These are phyloP conservation scores for Salvelinus alpinus DNA, from an alignment of 2,113 vertebrate genomes.

Conservation along the genomic window DNA sequence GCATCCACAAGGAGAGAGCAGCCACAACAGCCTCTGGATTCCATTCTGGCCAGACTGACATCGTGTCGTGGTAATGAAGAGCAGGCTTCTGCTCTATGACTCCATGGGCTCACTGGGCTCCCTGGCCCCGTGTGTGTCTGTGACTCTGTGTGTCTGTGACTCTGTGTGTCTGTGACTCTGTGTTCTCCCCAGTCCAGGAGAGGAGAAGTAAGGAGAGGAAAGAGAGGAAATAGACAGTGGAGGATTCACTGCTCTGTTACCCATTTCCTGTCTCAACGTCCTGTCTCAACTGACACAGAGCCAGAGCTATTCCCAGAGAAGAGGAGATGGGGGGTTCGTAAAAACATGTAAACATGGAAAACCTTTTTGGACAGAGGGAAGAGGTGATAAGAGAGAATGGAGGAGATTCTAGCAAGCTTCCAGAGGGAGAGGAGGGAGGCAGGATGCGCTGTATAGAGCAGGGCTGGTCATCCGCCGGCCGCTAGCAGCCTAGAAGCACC, in stretches of 20 bases:
- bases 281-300: no score
- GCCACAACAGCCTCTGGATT: conserved; percentile 32
- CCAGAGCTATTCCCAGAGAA: no score
- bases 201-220: background rate
- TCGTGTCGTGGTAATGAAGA: conserved; percentile 25
- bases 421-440: background rate
- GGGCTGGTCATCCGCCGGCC: background rate
- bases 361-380: background rate
- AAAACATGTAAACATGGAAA: no score
- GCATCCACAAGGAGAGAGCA: background rate
- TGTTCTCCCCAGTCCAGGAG: background rate
- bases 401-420: no score
- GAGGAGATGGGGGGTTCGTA: no score
- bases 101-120: no score
- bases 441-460: background rate
- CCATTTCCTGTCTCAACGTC: no score
- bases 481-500: background rate
- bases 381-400: background rate
- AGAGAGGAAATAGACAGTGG: no score
- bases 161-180: no score
- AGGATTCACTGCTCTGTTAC: no score
- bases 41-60: conserved; percentile 22
- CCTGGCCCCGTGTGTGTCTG: no score
- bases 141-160: no score
- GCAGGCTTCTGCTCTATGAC: conserved; percentile 5